phyloP scores from a whole-genome alignment of 2,888 invertebrate species.

The Leptopterna dolabrata region DNA sequence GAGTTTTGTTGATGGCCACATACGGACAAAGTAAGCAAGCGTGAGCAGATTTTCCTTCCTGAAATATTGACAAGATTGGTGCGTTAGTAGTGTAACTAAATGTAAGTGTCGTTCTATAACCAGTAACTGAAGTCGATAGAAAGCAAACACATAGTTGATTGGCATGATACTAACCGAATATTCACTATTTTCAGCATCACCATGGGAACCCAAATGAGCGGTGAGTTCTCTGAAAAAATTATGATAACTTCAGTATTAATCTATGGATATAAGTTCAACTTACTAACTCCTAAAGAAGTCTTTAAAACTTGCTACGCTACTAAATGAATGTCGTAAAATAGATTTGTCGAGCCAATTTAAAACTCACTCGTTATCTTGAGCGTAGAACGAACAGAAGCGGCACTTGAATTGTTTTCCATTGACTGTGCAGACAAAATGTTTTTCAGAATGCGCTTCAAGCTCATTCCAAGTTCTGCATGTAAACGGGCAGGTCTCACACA shows the following conservation, averaged over 20 bases:
- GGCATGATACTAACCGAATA: background rate
- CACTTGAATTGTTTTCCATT: slow-evolving; percentile 81
- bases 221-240: slow-evolving; percentile 68
- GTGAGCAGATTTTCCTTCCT: slow-evolving; percentile 40
- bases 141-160: too few relatives aligned
- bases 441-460: slow-evolving; percentile 75
- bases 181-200: slow-evolving; percentile 66
- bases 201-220: slow-evolving; percentile 77
- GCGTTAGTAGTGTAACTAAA: background rate
- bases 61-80: background rate
- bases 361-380: slow-evolving; percentile 74
- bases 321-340: too few relatives aligned
- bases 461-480: slow-evolving; percentile 69
- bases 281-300: too few relatives aligned
- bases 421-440: slow-evolving; percentile 67
- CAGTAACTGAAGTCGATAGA: too few relatives aligned
- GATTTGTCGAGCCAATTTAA: background rate
- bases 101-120: too few relatives aligned
- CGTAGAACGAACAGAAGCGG: slow-evolving; percentile 83
- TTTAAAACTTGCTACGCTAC: too few relatives aligned
- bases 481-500: slow-evolving; percentile 62
- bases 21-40: slow-evolving; percentile 58
- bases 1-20: slow-evolving; percentile 44
- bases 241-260: background rate
- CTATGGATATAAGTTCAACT: background rate